Percentiles rank a stretch among this genome's conserved stretches.
Conservation (phyloP, 2,888 invertebrate species). For the Zaprionus lineosus region DNA sequence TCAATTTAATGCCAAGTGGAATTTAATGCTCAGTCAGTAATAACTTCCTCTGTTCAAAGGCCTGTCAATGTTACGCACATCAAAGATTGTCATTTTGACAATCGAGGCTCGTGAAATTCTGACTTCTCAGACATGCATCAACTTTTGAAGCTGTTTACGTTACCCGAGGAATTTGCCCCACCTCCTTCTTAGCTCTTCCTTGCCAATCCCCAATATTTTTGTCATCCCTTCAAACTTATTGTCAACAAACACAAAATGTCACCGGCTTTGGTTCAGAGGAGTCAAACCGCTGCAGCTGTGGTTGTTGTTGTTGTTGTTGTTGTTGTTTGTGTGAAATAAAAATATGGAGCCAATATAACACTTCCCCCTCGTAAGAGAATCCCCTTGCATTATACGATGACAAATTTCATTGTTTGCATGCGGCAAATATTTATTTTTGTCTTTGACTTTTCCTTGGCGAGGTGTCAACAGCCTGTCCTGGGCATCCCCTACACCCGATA, state of each 20-base stretch:
- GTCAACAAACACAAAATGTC: slow-evolving; percentile 54
- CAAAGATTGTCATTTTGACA: too few species aligned
- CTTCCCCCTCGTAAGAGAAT: not conserved
- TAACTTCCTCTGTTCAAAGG: too few species aligned
- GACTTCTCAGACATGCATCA: too few species aligned
- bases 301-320: slow-evolving; percentile 1
- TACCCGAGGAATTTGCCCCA: too few species aligned
- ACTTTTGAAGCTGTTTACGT: slow-evolving; percentile 16
- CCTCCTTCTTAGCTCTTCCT: slow-evolving; percentile 13
- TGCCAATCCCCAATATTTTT: slow-evolving; percentile 49
- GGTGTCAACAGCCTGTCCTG: slow-evolving; percentile 32
- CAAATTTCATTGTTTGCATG: slow-evolving; percentile 42
- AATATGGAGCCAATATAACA: slow-evolving; percentile 38
- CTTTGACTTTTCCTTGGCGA: not conserved
- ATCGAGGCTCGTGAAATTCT: too few species aligned
- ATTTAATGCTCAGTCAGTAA: too few species aligned
- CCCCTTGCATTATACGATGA: slow-evolving; percentile 4
- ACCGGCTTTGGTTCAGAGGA: slow-evolving; percentile 5
- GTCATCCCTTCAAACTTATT: slow-evolving; percentile 53
- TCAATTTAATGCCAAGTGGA: too few species aligned
- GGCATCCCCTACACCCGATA: too few species aligned
- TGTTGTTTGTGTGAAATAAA: slow-evolving; percentile 23
- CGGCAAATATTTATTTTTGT: slow-evolving; percentile 51
- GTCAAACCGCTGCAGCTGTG: not conserved
- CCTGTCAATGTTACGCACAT: too few species aligned